Evolutionary conservation across 2,888 invertebrate species (phyloP).

Genomic region (Dasysyrphus albostriatus): DNA sequence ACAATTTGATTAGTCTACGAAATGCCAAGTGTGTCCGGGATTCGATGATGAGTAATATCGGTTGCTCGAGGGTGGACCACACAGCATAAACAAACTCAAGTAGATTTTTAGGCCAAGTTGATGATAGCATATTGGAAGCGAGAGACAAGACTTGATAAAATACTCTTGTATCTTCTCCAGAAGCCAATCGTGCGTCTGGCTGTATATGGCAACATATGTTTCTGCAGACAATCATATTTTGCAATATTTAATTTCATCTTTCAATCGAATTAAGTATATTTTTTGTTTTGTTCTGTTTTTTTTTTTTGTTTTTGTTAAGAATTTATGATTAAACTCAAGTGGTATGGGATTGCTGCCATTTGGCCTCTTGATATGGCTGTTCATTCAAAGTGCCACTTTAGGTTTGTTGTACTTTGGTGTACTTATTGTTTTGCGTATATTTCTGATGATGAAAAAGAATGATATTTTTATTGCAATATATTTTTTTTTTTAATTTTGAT

Average conservation of each 20-base stretch:
- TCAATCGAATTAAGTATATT: slow-evolving; percentile 60
- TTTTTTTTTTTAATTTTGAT: slow-evolving; percentile 31
- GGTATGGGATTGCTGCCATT: slow-evolving; percentile 53
- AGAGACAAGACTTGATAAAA: neutral
- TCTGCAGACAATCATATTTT: slow-evolving; percentile 46
- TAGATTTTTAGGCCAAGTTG: slow-evolving; percentile 17
- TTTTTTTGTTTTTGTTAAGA: too few species aligned
- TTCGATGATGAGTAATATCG: slow-evolving; percentile 29
- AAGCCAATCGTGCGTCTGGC: slow-evolving; percentile 1
- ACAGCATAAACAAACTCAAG: slow-evolving; percentile 66
- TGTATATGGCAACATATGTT: slow-evolving; percentile 55
- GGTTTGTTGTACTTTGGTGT: slow-evolving; percentile 64
- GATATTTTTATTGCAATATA: slow-evolving; percentile 65
- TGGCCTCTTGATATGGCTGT: slow-evolving; percentile 49
- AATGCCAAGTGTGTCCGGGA: slow-evolving; percentile 42
- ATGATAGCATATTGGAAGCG: neutral
- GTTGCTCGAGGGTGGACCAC: slow-evolving; percentile 47
- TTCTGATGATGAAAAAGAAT: slow-evolving; percentile 51
- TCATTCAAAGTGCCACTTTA: slow-evolving; percentile 72
- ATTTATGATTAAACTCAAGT: slow-evolving; percentile 71
- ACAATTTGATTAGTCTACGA: slow-evolving; percentile 60
- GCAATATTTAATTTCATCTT: slow-evolving; percentile 57
- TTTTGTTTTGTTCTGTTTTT: too few species aligned
- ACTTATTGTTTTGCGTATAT: slow-evolving; percentile 57
- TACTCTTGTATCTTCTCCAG: neutral